A percentile compares a stretch with the other conserved stretches of the same genome.
Conservation (phyloP, 1,140 invertebrate species). For the Aleiodes sp. region DNA sequence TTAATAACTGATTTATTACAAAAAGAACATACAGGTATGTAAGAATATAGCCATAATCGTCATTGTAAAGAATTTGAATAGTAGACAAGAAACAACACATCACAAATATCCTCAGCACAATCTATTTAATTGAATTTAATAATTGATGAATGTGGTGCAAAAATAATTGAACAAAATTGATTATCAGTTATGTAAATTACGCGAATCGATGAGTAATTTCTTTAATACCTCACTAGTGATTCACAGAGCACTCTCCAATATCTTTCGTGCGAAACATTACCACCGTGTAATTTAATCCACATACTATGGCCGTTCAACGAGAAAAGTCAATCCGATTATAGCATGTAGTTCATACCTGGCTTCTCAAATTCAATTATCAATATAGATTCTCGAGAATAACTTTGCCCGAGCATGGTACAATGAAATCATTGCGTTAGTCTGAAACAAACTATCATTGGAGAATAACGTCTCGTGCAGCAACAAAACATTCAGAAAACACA, state of each 20-base stretch:
- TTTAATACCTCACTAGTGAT: too few relatives aligned
- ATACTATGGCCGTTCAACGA: neutral
- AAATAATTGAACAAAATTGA: constrained; percentile 11
- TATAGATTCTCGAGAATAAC: constrained; percentile 52
- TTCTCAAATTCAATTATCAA: constrained; percentile 63
- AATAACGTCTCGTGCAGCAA: too few relatives aligned
- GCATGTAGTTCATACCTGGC: constrained; percentile 45
- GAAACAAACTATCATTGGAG: constrained; percentile 37
- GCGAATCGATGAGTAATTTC: neutral
- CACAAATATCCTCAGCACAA: too few relatives aligned
- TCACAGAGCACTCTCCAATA: too few relatives aligned
- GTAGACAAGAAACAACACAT: too few relatives aligned
- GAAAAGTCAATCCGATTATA: constrained; percentile 56
- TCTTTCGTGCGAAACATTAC: too few relatives aligned
- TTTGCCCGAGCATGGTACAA: neutral
- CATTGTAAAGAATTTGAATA: neutral
- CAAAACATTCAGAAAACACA: too few relatives aligned
- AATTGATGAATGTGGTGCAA: too few relatives aligned
- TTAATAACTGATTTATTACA: constrained; percentile 58
- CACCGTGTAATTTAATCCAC: constrained; percentile 12
- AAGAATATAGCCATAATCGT: constrained; percentile 26
- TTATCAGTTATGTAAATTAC: too few relatives aligned
- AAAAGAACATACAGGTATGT: constrained; percentile 61
- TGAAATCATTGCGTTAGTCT: constrained; percentile 44
- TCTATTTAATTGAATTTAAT: too few relatives aligned